phyloP scores from a whole-genome alignment of 2,113 vertebrate species.

The Tylochromis polylepis region DNA sequence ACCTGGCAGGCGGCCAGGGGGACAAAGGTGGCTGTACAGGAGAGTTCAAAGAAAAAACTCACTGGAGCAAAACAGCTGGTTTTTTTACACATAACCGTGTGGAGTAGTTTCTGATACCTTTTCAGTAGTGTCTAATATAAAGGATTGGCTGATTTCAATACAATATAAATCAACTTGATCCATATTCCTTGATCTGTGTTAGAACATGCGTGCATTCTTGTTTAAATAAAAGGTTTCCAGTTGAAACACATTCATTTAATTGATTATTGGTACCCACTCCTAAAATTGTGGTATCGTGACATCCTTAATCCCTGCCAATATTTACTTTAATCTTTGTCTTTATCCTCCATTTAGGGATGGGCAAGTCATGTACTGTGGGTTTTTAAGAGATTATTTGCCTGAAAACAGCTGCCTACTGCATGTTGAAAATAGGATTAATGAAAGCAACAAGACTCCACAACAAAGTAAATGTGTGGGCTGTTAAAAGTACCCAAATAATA shows the following conservation, averaged over 20 bases:
- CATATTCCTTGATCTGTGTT: background rate
- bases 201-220: background rate
- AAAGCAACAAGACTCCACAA: background rate
- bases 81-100: background rate
- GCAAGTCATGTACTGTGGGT: background rate
- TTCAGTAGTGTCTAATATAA: background rate
- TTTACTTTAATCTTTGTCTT: background rate
- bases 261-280: background rate
- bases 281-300: background rate
- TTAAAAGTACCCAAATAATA: background rate
- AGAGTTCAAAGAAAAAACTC: constrained; percentile 27
- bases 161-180: background rate
- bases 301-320: background rate
- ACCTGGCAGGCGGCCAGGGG: constrained; percentile 28
- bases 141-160: background rate
- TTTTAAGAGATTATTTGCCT: background rate
- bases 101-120: background rate
- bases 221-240: background rate
- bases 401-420: background rate
- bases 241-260: background rate
- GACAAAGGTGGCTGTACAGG: constrained; percentile 47
- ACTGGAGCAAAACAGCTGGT: constrained; percentile 4
- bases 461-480: background rate
- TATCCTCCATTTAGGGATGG: background rate
- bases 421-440: background rate